Evolutionary conservation across 2,113 vertebrate species (phyloP).

Genomic region (Ctenodactylus gundi): DNA sequence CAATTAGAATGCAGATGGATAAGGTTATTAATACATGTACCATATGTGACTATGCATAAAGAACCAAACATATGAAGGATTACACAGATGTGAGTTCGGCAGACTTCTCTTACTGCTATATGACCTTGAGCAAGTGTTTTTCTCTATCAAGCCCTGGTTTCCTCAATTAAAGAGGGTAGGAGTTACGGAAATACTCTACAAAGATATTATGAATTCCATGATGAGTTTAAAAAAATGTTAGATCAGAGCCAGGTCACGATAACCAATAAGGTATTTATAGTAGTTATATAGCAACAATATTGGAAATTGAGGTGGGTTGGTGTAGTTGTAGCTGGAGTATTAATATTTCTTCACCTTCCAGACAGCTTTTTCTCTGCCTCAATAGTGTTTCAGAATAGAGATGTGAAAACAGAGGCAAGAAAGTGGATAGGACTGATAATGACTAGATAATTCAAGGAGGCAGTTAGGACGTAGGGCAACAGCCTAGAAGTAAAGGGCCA

Average conservation of each 20-base stretch:
- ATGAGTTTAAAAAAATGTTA: background rate
- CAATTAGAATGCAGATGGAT: background rate
- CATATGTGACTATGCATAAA: background rate
- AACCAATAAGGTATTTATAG: background rate
- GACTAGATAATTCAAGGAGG: background rate
- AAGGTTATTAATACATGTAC: background rate
- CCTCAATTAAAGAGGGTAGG: background rate
- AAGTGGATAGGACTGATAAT: fast-evolving
- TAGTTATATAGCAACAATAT: background rate
- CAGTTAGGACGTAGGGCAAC: fast-evolving
- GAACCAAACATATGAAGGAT: background rate
- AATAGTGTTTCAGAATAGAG: background rate
- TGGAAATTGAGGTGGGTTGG: background rate
- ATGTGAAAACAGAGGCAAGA: background rate
- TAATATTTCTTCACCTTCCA: background rate
- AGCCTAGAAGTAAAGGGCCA: fast-evolving
- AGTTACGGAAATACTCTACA: background rate
- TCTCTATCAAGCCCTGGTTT: background rate
- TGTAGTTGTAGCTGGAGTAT: fast-evolving
- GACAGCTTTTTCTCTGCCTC: background rate
- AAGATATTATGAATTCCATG: background rate
- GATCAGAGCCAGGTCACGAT: background rate
- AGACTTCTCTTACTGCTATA: background rate
- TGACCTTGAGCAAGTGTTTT: background rate
- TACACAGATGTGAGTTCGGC: background rate